Percentiles rank a stretch among this genome's conserved stretches.
phyloP scores from a whole-genome alignment of 2,888 invertebrate species.

The Agonopterix subpropinquella region DNA sequence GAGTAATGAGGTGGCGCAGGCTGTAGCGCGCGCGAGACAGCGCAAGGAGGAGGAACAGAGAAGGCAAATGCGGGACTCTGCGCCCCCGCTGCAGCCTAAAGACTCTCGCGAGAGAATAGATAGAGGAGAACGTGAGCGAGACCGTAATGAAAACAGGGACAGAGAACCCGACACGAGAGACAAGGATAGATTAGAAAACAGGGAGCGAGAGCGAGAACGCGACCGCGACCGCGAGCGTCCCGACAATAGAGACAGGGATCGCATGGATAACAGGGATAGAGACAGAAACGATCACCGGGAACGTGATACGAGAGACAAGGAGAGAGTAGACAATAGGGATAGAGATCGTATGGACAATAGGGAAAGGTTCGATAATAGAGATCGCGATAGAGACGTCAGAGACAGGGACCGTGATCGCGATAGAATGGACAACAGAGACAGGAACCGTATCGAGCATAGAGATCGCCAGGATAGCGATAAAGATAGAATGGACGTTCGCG shows the following conservation, averaged over 20 bases:
- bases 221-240: constrained; percentile 35
- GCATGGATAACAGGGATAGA: constrained; percentile 30
- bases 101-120: constrained; percentile 39
- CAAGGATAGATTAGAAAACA: constrained; percentile 33
- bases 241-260: constrained; percentile 38
- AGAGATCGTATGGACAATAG: constrained; percentile 21
- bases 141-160: constrained; percentile 32
- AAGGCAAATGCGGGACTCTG: constrained; percentile 66
- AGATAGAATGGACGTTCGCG: constrained; percentile 35
- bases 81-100: constrained; percentile 36
- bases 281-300: constrained; percentile 24
- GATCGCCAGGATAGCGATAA: constrained; percentile 27
- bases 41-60: constrained; percentile 93
- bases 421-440: constrained; percentile 27
- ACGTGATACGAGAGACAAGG: constrained; percentile 38
- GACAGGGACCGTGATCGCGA: constrained; percentile 21
- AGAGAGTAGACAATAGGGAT: constrained; percentile 37
- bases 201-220: neutral
- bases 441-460: constrained; percentile 29
- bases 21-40: constrained; percentile 88
- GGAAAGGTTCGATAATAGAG: constrained; percentile 33
- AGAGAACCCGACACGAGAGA: constrained; percentile 52
- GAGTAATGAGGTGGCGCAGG: constrained; percentile 83
- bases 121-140: constrained; percentile 25
- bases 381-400: constrained; percentile 33